Conservation (phyloP, 2,113 vertebrate species). For the Pituophis catenifer region DNA sequence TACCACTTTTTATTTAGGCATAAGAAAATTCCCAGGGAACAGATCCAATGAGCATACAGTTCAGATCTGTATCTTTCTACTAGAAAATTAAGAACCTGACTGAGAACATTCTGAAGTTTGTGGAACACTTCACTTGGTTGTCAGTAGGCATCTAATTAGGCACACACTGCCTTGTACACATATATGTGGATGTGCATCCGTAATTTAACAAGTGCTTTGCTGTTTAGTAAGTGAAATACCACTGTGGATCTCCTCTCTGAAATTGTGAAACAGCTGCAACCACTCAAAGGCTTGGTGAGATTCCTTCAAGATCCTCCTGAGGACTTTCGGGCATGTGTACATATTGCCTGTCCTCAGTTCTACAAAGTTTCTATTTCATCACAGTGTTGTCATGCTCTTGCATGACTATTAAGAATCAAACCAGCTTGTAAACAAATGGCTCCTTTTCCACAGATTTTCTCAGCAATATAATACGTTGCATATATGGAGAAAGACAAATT, state of each 20-base stretch:
- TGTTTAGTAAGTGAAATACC: not conserved
- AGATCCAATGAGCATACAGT: not conserved
- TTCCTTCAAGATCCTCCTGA: not conserved
- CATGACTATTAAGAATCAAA: constrained; percentile 19
- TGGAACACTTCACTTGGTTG: not conserved
- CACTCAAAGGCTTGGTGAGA: not conserved
- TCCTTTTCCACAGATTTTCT: constrained; percentile 45
- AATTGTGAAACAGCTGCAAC: not conserved
- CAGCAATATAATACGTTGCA: constrained; percentile 44
- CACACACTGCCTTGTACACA: not conserved
- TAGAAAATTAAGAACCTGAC: not conserved
- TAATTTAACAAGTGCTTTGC: not conserved
- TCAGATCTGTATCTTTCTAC: not conserved
- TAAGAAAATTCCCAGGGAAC: not conserved
- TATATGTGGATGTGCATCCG: not conserved
- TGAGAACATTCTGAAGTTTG: constrained; percentile 3
- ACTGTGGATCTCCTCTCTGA: not conserved
- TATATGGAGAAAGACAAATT: constrained; percentile 45
- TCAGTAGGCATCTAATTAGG: not conserved
- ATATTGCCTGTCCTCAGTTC: not conserved
- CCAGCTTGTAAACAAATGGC: constrained; percentile 27
- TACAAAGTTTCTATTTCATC: constrained; percentile 1
- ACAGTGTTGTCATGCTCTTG: not conserved
- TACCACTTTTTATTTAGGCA: not conserved
- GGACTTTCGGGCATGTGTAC: not conserved